Percentiles rank a stretch among this genome's conserved stretches.
These are phyloP conservation scores for Graphium colonna DNA, from an alignment of 2,888 invertebrate genomes.

Conservation along the genomic window DNA sequence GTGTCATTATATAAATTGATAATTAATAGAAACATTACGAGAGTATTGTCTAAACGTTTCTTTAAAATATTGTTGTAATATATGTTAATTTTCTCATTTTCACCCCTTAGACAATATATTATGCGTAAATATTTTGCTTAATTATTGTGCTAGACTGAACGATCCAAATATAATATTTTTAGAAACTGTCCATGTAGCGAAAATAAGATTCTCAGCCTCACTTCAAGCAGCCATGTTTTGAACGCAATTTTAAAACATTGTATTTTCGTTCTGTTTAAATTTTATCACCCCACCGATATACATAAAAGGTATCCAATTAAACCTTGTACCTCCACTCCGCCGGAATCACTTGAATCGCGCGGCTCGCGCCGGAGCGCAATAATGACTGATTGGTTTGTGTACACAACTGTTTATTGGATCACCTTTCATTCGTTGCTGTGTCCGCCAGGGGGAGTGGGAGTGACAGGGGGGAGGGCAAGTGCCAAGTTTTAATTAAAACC, in stretches of 20 bases:
- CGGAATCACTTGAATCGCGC: not conserved
- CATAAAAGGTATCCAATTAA: constrained; percentile 1
- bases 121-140: too few relatives aligned
- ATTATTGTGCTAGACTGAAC: too few relatives aligned
- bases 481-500: constrained; percentile 16
- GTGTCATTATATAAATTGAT: too few relatives aligned
- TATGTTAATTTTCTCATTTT: too few relatives aligned
- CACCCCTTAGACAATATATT: too few relatives aligned
- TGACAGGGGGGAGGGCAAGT: not conserved
- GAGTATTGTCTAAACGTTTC: too few relatives aligned
- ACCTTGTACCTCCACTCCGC: not conserved
- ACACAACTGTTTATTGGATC: constrained; percentile 7
- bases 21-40: too few relatives aligned
- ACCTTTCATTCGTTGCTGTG: constrained; percentile 10
- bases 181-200: not conserved
- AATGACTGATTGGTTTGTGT: constrained; percentile 9
- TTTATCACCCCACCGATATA: not conserved
- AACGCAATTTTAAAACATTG: not conserved
- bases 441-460: not conserved
- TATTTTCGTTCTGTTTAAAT: not conserved
- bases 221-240: not conserved
- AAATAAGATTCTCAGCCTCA: not conserved
- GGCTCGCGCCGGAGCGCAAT: not conserved
- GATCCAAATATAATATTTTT: too few relatives aligned
- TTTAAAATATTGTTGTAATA: too few relatives aligned